Evolutionary conservation across 2,888 invertebrate genomes (phyloP).

Genomic region (Acleris cristana): DNA sequence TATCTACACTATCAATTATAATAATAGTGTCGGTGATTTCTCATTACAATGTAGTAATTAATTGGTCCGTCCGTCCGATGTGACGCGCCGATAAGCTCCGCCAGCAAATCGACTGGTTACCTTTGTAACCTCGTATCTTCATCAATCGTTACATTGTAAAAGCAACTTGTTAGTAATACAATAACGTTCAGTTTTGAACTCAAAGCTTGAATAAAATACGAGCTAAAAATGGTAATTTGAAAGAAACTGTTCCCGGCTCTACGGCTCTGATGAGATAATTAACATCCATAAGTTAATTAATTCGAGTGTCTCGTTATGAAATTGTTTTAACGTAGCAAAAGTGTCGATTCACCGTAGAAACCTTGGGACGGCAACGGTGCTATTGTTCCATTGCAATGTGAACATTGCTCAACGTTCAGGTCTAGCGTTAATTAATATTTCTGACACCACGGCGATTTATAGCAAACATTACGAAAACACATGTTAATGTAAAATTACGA

Average conservation of each 20-base stretch:
- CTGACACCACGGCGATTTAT: slow-evolving; percentile 12
- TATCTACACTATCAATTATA: slow-evolving; percentile 48
- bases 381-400: slow-evolving; percentile 39
- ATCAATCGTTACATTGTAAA: too few relatives aligned
- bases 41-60: slow-evolving; percentile 59
- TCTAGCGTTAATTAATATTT: background rate
- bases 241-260: slow-evolving; percentile 60
- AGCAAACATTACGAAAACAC: slow-evolving; percentile 10
- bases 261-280: slow-evolving; percentile 79
- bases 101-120: slow-evolving; percentile 51
- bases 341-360: slow-evolving; percentile 59
- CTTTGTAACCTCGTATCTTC: too few relatives aligned
- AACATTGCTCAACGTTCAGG: slow-evolving; percentile 39
- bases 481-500: background rate
- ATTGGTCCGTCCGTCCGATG: slow-evolving; percentile 63
- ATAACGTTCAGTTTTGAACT: too few relatives aligned
- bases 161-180: too few relatives aligned
- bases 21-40: slow-evolving; percentile 66
- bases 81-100: slow-evolving; percentile 74
- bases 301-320: slow-evolving; percentile 66
- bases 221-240: too few relatives aligned
- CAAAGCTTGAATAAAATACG: too few relatives aligned
- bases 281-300: slow-evolving; percentile 79
- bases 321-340: slow-evolving; percentile 66
- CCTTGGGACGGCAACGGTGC: slow-evolving; percentile 4